Conservation (phyloP, 2,888 invertebrate genomes). For the Drosophila hamatofila region DNA sequence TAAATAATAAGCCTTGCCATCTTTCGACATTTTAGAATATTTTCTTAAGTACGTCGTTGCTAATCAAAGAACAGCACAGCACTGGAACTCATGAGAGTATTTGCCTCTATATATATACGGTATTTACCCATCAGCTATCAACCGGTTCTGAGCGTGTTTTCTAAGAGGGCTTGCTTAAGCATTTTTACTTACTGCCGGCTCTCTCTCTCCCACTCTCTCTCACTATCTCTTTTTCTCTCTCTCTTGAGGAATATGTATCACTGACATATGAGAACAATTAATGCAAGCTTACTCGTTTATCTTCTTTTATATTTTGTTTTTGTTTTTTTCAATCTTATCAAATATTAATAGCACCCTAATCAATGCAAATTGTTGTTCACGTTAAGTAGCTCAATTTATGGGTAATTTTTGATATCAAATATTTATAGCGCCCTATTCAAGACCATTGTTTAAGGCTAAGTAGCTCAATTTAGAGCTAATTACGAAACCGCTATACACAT, state of each 20-base stretch:
- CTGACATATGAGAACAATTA: neutral
- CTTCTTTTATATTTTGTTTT: neutral
- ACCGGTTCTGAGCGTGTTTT: constrained; percentile 47
- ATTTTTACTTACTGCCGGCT: neutral
- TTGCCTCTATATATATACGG: constrained; percentile 8
- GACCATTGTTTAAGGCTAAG: constrained; percentile 13
- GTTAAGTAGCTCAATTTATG: neutral
- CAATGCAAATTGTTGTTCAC: constrained; percentile 14
- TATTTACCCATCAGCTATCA: constrained; percentile 18
- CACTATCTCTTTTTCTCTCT: neutral
- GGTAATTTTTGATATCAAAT: too few relatives aligned
- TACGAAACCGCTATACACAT: neutral
- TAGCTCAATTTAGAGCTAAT: neutral
- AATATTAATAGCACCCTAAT: neutral
- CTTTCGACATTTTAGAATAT: constrained; percentile 48
- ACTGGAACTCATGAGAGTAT: constrained; percentile 26
- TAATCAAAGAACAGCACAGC: constrained; percentile 38
- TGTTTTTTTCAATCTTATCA: constrained; percentile 21
- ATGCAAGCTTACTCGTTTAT: neutral
- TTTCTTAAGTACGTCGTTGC: constrained; percentile 35
- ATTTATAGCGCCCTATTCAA: constrained; percentile 1
- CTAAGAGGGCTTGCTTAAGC: neutral
- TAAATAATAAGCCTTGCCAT: constrained; percentile 42
- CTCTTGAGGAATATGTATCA: constrained; percentile 11
- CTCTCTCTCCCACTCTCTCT: neutral